These are phyloP conservation scores for Siniperca scherzeri DNA, from an alignment of 2,797 vertebrate species.

Conservation along the genomic window DNA sequence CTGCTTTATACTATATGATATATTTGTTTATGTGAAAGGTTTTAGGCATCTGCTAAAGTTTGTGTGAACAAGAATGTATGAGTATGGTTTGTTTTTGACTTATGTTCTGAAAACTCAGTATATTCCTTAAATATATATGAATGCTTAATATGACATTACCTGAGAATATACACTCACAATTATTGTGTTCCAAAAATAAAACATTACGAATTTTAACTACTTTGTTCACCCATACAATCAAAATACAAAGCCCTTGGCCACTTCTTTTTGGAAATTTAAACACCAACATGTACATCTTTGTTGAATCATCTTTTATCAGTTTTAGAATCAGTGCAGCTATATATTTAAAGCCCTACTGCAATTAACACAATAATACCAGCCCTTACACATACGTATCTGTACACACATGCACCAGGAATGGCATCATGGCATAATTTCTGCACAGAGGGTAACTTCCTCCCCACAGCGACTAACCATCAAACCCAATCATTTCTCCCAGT, in stretches of 20 bases:
- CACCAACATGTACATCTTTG: no score
- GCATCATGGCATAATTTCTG: conserved; percentile 51
- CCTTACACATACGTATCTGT: conserved; percentile 30
- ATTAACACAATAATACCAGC: conserved; percentile 37
- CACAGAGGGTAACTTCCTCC: conserved; percentile 47
- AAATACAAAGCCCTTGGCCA: neutral
- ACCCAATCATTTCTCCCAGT: conserved; percentile 51
- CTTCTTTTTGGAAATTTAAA: conserved; percentile 9
- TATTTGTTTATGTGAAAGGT: neutral
- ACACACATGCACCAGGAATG: conserved; percentile 43
- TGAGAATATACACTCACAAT: neutral
- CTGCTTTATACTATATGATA: neutral
- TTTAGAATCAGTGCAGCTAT: conserved; percentile 9
- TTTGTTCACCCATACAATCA: neutral
- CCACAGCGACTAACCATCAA: conserved; percentile 63
- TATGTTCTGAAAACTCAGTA: neutral
- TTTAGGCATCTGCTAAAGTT: neutral
- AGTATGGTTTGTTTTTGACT: neutral
- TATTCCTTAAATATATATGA: neutral
- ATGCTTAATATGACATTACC: neutral
- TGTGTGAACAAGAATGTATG: neutral
- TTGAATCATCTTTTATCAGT: neutral
- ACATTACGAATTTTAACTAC: neutral
- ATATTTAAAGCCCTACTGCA: conserved; percentile 30
- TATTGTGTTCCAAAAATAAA: neutral